Percentiles rank a stretch among this genome's conserved stretches.
These are phyloP conservation scores for Sturnira hondurensis DNA, from an alignment of 2,113 vertebrate genomes.

Conservation along the genomic window DNA sequence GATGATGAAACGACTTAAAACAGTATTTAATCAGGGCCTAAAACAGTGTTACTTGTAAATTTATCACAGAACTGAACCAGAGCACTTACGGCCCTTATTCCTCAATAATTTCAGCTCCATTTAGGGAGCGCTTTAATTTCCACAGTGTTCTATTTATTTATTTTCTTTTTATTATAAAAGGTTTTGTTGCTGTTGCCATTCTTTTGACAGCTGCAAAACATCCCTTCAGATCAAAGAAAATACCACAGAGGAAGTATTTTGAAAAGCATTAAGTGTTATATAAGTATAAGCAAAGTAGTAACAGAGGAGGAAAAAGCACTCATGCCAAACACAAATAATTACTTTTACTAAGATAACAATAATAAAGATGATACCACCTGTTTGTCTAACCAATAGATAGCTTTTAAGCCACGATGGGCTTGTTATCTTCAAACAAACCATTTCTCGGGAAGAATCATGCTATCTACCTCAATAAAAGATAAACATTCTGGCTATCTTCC, in stretches of 20 bases:
- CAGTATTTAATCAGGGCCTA: not conserved
- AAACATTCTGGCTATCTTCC: not conserved
- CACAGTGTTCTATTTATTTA: not conserved
- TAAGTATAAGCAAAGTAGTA: not conserved
- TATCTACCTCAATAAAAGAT: conserved; percentile 10
- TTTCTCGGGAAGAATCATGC: conserved; percentile 29
- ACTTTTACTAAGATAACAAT: conserved; percentile 15
- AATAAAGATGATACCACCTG: not conserved
- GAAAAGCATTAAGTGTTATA: not conserved
- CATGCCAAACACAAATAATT: not conserved
- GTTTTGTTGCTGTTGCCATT: not conserved
- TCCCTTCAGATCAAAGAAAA: not conserved
- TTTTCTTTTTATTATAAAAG: not conserved
- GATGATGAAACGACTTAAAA: not conserved
- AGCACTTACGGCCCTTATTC: not conserved
- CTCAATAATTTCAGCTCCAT: not conserved
- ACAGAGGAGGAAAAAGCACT: not conserved
- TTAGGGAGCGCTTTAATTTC: not conserved
- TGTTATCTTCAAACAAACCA: conserved; percentile 30
- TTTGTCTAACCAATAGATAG: not conserved
- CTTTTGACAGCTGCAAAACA: not conserved
- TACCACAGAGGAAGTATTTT: not conserved
- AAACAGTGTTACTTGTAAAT: not conserved
- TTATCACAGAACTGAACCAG: not conserved
- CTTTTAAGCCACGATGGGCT: not conserved